Evolutionary conservation across 2,797 vertebrate species (phyloP).

Genomic region (Lagocephalus sceleratus): DNA sequence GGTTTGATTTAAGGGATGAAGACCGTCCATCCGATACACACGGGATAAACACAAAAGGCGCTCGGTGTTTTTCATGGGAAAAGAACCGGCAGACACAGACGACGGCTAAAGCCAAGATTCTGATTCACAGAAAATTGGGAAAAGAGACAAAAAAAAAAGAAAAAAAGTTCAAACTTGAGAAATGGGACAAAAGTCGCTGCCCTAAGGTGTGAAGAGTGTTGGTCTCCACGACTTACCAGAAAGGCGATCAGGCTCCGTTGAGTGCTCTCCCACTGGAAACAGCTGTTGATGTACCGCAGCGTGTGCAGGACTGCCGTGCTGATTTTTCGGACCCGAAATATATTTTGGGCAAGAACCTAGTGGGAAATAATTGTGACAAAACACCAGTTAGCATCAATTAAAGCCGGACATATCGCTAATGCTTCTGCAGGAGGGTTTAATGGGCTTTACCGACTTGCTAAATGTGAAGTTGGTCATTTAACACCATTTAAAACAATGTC

Average conservation of each 20-base stretch:
- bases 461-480: conserved; percentile 43
- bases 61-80: conserved; percentile 59
- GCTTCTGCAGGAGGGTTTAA: conserved; percentile 61
- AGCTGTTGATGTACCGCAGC: conserved; percentile 94
- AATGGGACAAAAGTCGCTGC: conserved; percentile 68
- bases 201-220: conserved; percentile 63
- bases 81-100: conserved; percentile 37
- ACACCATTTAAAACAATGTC: conserved; percentile 53
- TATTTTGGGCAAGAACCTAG: conserved; percentile 93
- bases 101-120: conserved; percentile 51
- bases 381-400: conserved; percentile 63
- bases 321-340: conserved; percentile 93
- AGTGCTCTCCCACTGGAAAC: conserved; percentile 95
- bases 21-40: conserved; percentile 56
- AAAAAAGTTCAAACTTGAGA: conserved; percentile 61
- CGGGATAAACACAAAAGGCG: conserved; percentile 52
- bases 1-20: conserved; percentile 72
- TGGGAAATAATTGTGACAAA: conserved; percentile 64
- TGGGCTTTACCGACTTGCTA: conserved; percentile 50
- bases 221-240: conserved; percentile 85
- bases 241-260: conserved; percentile 88
- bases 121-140: conserved; percentile 54
- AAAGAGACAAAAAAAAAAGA: too few relatives aligned
- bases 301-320: conserved; percentile 90
- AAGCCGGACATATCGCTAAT: conserved; percentile 65